phyloP scores from a whole-genome alignment of 2,888 invertebrate genomes.

The Molorchus minor region DNA sequence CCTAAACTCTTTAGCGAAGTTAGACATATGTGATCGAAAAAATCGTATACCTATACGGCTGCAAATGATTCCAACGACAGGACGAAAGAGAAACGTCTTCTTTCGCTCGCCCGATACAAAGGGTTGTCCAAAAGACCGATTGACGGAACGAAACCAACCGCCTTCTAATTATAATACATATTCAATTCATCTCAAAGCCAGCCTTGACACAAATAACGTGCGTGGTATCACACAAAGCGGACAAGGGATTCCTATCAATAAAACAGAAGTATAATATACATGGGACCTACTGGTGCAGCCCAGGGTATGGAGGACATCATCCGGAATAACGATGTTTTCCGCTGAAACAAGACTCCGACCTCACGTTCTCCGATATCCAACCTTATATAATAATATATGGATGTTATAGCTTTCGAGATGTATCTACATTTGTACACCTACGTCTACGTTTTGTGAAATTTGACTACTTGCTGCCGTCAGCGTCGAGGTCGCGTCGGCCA shows the following conservation, averaged over 20 bases:
- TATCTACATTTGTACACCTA: too few species aligned
- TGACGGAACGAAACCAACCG: background rate
- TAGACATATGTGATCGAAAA: too few species aligned
- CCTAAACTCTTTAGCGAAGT: too few species aligned
- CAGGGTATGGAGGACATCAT: slow-evolving; percentile 35
- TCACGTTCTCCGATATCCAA: slow-evolving; percentile 35
- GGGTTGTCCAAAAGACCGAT: too few species aligned
- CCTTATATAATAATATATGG: too few species aligned
- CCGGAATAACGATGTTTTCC: slow-evolving; percentile 47
- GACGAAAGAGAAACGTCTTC: too few species aligned
- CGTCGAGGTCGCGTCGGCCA: too few species aligned
- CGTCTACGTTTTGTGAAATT: background rate
- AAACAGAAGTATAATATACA: slow-evolving; percentile 21
- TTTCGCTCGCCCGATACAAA: too few species aligned
- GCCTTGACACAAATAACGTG: slow-evolving; percentile 17
- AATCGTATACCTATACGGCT: too few species aligned
- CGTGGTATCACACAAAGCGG: slow-evolving; percentile 1
- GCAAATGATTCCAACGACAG: too few species aligned
- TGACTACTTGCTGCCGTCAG: background rate
- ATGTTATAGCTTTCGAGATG: slow-evolving; percentile 6
- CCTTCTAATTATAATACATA: background rate
- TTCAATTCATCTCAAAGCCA: background rate
- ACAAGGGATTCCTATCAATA: slow-evolving; percentile 21
- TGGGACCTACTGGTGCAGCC: slow-evolving; percentile 16
- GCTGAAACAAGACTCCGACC: slow-evolving; percentile 32